Evolutionary conservation across 1,140 invertebrate species (phyloP).

Genomic region (Drepana arcuata): DNA sequence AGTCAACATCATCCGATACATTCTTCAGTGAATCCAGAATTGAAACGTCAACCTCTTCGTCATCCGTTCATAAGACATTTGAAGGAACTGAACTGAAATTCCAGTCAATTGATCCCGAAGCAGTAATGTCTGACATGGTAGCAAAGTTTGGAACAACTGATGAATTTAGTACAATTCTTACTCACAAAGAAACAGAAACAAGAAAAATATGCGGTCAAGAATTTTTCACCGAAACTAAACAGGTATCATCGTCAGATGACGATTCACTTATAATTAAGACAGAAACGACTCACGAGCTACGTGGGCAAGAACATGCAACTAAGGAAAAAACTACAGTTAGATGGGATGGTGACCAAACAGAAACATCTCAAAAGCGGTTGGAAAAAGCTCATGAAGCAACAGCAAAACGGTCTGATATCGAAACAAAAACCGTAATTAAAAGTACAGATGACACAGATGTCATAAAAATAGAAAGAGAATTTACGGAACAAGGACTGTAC

Average conservation of each 20-base stretch:
- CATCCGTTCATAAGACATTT: conserved; percentile 54
- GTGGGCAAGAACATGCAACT: conserved; percentile 64
- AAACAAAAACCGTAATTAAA: conserved; percentile 63
- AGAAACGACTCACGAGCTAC: conserved; percentile 59
- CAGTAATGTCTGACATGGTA: conserved; percentile 59
- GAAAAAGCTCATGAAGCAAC: conserved; percentile 66
- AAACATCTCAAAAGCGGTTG: conserved; percentile 58
- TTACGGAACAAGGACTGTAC: conserved; percentile 63
- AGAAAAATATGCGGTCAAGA: conserved; percentile 67
- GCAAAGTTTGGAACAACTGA: conserved; percentile 41
- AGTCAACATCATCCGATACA: conserved; percentile 42
- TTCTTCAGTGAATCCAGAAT: conserved; percentile 52
- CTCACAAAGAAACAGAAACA: conserved; percentile 66
- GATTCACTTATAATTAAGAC: conserved; percentile 68
- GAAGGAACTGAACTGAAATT: conserved; percentile 52
- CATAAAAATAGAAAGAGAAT: conserved; percentile 59
- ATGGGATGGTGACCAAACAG: conserved; percentile 61
- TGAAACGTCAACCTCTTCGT: conserved; percentile 56
- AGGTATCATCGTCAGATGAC: conserved; percentile 64
- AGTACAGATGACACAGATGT: conserved; percentile 58
- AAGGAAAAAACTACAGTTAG: conserved; percentile 62
- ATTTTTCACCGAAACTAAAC: conserved; percentile 62
- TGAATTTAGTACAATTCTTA: conserved; percentile 58
- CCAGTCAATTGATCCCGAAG: conserved; percentile 51
- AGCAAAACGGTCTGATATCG: conserved; percentile 58